Base-by-base conservation (phyloP, 2,797 vertebrate genomes). In the Geotrypetes seraphini region DNA sequence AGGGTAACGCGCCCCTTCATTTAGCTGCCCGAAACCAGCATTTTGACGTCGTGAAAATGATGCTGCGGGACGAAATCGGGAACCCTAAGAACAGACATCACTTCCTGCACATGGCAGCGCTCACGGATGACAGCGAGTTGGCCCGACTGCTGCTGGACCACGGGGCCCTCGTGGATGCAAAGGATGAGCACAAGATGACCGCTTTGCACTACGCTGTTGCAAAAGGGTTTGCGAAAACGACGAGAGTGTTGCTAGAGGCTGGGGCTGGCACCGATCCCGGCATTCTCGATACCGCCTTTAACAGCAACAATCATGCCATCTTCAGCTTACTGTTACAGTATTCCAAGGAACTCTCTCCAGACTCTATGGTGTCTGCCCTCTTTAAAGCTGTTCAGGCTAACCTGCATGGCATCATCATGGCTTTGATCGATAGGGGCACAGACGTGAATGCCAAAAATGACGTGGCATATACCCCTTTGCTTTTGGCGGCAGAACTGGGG, bases 341-440 rank as follows among this genome's bases (percentile, higher is more conserved):
- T 20, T 53, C 59, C 17, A 62, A 52, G 60, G 64, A 47, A 18
- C 23, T 85, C 45, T 41, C 71, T 4, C 23, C 64, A 9, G 57
- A 75, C 3, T 40, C 47, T 4, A 50, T 61, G 38, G 25, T 66
- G 16, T 53, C 57, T 7, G 65, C 69, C 41, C 71, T 90, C 47
- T 81, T 86, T 33, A 79, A 76, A 71, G 83, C 84, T 8, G 74
- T 86, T 11, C 45, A 68, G 53, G 61, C 71, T 43, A 84, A 89
- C 32, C 51, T 74, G 19, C 66, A 50, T 1, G 33, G 23, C 4
- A 39, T 53, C 5, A 47, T 82, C n/a, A 60, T 56, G 3, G 55
- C 66, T 42, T 62, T 87, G 37, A 50, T 71, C 25, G 75, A 86
- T 19, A 69, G 43, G 12, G 84, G 84, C 5, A 56, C 53, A 5